A percentile compares a stretch with the other conserved stretches of the same genome.
Conservation (phyloP, 2,888 invertebrate genomes). For the Laspeyria flexula region DNA sequence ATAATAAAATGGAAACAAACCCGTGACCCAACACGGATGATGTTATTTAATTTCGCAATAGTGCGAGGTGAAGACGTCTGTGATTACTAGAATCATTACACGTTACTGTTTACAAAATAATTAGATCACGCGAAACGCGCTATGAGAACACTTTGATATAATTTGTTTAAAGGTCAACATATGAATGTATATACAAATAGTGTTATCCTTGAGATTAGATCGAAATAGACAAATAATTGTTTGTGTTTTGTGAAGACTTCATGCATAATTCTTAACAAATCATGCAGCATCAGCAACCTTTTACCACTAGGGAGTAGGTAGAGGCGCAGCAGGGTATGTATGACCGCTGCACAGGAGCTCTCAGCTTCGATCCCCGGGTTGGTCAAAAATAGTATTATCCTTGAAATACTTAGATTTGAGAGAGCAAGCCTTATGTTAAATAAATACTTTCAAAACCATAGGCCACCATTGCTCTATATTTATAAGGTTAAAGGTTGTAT, state of each 20-base stretch:
- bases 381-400: too few species aligned
- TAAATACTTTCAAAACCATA: not conserved
- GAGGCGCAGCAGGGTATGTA: too few species aligned
- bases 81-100: constrained; percentile 35
- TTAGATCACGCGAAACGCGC: constrained; percentile 42
- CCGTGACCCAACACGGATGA: constrained; percentile 33
- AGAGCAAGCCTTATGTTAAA: too few species aligned
- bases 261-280: too few species aligned
- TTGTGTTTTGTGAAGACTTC: too few species aligned
- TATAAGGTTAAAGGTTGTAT: constrained; percentile 10
- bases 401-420: too few species aligned
- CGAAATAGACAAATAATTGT: too few species aligned
- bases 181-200: not conserved
- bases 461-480: not conserved
- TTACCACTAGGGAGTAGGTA: too few species aligned
- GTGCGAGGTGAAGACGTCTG: constrained; percentile 43
- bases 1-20: constrained; percentile 16
- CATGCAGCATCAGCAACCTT: too few species aligned
- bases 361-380: too few species aligned
- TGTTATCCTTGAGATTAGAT: too few species aligned
- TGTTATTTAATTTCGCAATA: constrained; percentile 48
- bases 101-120: constrained; percentile 35
- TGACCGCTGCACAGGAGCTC: too few species aligned
- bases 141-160: constrained; percentile 5
- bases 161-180: constrained; percentile 9